phyloP scores from a whole-genome alignment of 2,113 vertebrate species.

The crab-eating macaque (Macaca fascicularis) region T2T-MFA8v1.1 NC_088395.1:80737501-80738000 shows the following conservation, averaged over 20 bases:
- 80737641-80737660: neutral
- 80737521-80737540: no score
- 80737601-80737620: neutral
- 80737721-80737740: conserved; percentile 77
- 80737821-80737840: neutral
- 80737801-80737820: neutral
- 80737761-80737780: neutral
- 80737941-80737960: neutral
- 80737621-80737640: neutral
- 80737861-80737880: neutral
- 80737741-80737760: neutral
- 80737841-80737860: neutral
- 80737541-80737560: no score
- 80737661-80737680: neutral
- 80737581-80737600: neutral
- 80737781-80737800: neutral
- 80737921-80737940: neutral
- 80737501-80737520: no score
- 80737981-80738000: neutral
- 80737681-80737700: conserved; percentile 36
- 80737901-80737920: neutral
- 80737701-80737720: conserved; percentile 80
- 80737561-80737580: neutral
- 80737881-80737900: neutral
- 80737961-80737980: neutral